Percentiles rank a stretch among this genome's conserved stretches.
phyloP scores from a whole-genome alignment of 2,797 vertebrate genomes.

The Coracias cyanogaster region DNA sequence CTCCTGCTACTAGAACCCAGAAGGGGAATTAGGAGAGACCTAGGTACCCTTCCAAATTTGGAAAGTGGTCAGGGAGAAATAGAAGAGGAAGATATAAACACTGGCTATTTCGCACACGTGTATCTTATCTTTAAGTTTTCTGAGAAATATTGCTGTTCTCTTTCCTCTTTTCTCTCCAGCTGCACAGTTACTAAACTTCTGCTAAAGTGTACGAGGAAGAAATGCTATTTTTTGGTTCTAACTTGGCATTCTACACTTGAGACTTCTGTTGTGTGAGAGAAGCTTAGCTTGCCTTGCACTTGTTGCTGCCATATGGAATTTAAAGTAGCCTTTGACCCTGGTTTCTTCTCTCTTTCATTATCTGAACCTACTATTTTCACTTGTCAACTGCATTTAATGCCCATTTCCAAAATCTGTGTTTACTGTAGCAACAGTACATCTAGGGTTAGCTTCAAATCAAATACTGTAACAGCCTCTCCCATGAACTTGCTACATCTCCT shows the following conservation, averaged over 20 bases:
- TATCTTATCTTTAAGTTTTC: not conserved
- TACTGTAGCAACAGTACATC: not conserved
- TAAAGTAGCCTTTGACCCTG: not conserved
- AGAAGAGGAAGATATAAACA: not conserved
- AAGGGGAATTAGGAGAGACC: not conserved
- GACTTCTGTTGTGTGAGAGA: not conserved
- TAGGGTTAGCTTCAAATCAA: not conserved
- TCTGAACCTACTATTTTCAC: not conserved
- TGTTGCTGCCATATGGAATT: not conserved
- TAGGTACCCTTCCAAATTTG: not conserved
- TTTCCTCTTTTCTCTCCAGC: not conserved
- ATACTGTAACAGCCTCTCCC: not conserved
- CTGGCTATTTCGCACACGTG: accelerated
- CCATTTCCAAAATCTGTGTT: not conserved
- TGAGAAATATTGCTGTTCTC: not conserved
- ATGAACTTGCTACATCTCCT: not conserved
- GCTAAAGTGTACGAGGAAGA: not conserved
- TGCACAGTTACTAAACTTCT: not conserved
- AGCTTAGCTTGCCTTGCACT: not conserved
- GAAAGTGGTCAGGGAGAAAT: not conserved
- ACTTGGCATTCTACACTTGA: not conserved
- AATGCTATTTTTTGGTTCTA: not conserved
- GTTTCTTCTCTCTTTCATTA: not conserved
- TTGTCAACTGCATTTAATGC: not conserved
- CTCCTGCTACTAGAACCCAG: not conserved